Evolutionary conservation across 2,797 vertebrate species (phyloP), one percentile per base, ranked within the genome.

Genomic region (Acrocephalus scirpaceus): DNA sequence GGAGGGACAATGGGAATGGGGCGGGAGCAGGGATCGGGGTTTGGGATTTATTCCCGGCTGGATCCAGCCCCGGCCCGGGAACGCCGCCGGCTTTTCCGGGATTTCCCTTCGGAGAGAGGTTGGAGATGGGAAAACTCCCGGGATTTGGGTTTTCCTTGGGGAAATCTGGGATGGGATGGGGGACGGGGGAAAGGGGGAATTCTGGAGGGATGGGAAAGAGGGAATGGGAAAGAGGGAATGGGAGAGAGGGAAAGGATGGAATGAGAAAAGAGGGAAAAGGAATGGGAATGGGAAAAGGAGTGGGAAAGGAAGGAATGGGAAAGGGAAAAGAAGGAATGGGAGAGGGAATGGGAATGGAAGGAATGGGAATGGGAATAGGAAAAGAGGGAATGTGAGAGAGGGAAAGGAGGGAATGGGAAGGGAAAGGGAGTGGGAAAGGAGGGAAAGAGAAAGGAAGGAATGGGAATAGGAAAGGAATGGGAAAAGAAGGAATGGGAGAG

Each of bases 101-200:
- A 13, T 26, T 64, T 47, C 26, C 0, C 2, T 13, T 14, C 6
- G 8, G 48, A 38, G 5, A 65, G 20, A 42, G n/a, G 13, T 1
- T 6, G 29, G 64, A 29, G 9, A 13, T 25, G 44, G 11, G 4
- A 18, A 64, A 58, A 34, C 34, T 58, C 22, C 5, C 9, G 18
- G 64, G 9, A 6, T 0, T 1, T 7, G 34, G 11, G 10, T 50
- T 88, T 51, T 29, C 58, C 57, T 22, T 1, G 57, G 1, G 17
- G 79, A 23, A 6, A 45, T n/a, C 26, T 3, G 4, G 79, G 75
- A 7, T 30, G 71, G 65, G 16, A 12, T 11, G n/a, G 23, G 51
- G 17, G 1, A 0, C 0, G 11, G 22, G 23, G 60, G n/a, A 9
- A 18, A 23, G 0, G 1, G 11, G 30, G 47, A 34, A 6, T 27